Base-by-base conservation (phyloP, 2,888 invertebrate species). In the Volucella inanis region DNA sequence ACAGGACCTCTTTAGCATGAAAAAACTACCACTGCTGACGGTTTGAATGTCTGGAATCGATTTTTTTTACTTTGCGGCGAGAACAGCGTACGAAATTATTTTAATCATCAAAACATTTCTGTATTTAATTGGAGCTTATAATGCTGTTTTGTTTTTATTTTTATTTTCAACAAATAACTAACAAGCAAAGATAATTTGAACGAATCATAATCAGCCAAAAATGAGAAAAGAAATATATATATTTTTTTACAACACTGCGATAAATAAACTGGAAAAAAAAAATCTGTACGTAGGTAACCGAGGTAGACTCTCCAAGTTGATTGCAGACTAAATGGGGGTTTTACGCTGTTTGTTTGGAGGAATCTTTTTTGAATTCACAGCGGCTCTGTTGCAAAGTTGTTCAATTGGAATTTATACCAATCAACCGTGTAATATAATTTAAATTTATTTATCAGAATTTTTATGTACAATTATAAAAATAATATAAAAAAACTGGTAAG, bases 31-130 rank as follows among this genome's bases (percentile, higher is more conserved):
- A 79, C 79, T 71, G 75, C 76, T 76, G 68, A 12, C 52, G 67
- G 77, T 81, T 62, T 85, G 81, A 85, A 80, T 81, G 85, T 85
- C 81, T 85, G 85, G 81, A 80, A 85, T 85, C 85, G 85, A 85
- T 85, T 85, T 79, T 85, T 85, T 85, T 85, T 79, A 70, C 78
- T 76, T 85, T 81, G 80, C 76, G 85, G 80, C 81, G 61, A 82
- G 77, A 76, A 62, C 49, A 54, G 49, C 61, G 65, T 43, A 75
- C 49, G 68, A 79, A 9, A 80, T 70, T 64, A 4, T 79, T 70
- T 43, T 50, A 49, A 67, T 52, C 55, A 75, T 62, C 41, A 59
- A 71, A 38, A 22, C 41, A 70, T 47, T 15, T 31, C 45, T 15
- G 68, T 61, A 49, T 31, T 43, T 50, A n/a, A 22, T 15, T 41